These are phyloP conservation scores for Spicauda simplicius DNA, from an alignment of 2,888 invertebrate species.

Conservation along the genomic window DNA sequence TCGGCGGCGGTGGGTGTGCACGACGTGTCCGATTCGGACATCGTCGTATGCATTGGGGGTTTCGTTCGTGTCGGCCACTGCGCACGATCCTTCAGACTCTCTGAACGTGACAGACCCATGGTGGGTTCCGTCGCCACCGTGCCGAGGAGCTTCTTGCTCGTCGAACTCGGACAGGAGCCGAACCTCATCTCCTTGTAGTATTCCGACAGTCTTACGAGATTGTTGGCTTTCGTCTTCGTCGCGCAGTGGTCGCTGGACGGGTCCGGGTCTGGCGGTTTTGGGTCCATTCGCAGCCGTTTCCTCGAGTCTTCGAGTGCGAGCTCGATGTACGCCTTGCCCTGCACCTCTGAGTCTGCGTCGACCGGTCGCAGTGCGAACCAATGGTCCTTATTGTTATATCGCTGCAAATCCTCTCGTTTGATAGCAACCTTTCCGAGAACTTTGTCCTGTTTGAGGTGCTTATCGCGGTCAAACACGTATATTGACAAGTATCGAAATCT, in stretches of 20 bases:
- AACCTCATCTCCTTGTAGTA: slow-evolving; percentile 81
- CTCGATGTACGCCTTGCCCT: slow-evolving; percentile 95
- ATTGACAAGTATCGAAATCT: slow-evolving; percentile 95
- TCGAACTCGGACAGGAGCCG: slow-evolving; percentile 78
- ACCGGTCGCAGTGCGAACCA: slow-evolving; percentile 95
- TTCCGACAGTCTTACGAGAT: slow-evolving; percentile 74
- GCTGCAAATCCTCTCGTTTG: slow-evolving; percentile 93
- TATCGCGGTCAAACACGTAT: slow-evolving; percentile 94
- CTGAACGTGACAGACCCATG: slow-evolving; percentile 74
- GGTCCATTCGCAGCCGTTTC: slow-evolving; percentile 79
- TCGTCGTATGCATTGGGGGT: slow-evolving; percentile 74
- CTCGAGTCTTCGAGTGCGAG: slow-evolving; percentile 88
- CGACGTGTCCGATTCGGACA: slow-evolving; percentile 71
- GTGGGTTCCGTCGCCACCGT: slow-evolving; percentile 72
- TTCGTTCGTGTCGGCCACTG: slow-evolving; percentile 71
- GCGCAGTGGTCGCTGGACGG: slow-evolving; percentile 64
- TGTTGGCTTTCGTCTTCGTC: slow-evolving; percentile 65
- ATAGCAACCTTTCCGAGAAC: slow-evolving; percentile 93
- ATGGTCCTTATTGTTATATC: slow-evolving; percentile 95
- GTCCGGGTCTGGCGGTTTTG: slow-evolving; percentile 77
- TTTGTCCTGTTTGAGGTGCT: slow-evolving; percentile 93
- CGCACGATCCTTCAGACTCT: slow-evolving; percentile 77
- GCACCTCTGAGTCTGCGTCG: slow-evolving; percentile 96
- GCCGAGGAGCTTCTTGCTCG: slow-evolving; percentile 75
- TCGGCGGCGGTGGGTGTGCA: slow-evolving; percentile 78